Evolutionary conservation across 1,140 invertebrate genomes (phyloP), one percentile per base, ranked within the genome.

Genomic region (Dreissena polymorpha): DNA sequence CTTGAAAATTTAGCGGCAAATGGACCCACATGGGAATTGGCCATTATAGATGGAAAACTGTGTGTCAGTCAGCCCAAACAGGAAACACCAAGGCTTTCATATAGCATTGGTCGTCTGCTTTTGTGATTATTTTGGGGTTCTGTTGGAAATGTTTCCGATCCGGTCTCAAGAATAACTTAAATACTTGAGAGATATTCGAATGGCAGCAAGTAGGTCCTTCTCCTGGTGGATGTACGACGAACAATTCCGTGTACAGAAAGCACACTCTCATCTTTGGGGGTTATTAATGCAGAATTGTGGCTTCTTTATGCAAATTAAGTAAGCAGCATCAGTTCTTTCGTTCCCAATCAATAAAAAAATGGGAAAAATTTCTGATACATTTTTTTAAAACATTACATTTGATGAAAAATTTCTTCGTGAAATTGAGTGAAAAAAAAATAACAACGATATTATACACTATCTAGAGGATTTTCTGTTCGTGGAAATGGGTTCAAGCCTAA

Each of bases 21-120:
- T 39, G 39, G 39, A 8, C 39, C 39, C 39, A 39, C 39, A 39
- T 5, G 39, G 39, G 8, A 39, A 39, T 39, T 8, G 39, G 39
- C 39, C 39, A 39, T 39, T 39, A 39, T 39, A 39, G 39, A 39
- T 39, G 39, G 39, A 39, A 39, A 39, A 39, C 39, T 39, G 39
- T 39, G 39, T 39, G 39, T 39, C 39, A 39, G 39, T 39, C 39
- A 39, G 39, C 39, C 8, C 2, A 39, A 39, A 2, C 2, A 39
- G 8, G 39, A 39, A 39, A 39, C 39, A 39, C 8, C 39, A 39
- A 39, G 39, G 39, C 39, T 39, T 39, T 39, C 10, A 51, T 69
- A 18, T 21, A 69, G 8, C 27, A 69, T 18, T 69, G 67, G 67
- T 50, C 69, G 53, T 71, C 69, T 10, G 69, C 69, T n/a, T 71